These are phyloP conservation scores for Lithobius niger DNA, from an alignment of 1,140 invertebrate species.

Conservation along the genomic window DNA sequence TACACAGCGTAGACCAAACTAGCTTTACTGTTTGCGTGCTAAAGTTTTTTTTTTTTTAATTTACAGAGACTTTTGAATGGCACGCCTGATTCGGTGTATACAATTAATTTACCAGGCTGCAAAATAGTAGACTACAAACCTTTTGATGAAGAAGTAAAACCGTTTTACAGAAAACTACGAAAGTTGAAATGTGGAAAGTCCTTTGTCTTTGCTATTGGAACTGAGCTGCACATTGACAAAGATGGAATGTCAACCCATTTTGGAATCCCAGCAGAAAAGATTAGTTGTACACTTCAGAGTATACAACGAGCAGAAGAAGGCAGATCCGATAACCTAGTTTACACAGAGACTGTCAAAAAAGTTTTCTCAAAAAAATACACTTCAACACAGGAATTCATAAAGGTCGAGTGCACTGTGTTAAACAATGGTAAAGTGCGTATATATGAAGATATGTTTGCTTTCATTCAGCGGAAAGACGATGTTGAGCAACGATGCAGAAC, in stretches of 20 bases:
- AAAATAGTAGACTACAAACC: background rate
- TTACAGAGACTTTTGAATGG: too few relatives aligned
- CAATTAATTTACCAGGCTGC: too few relatives aligned
- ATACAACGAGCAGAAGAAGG: background rate
- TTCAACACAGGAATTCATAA: background rate
- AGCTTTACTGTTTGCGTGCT: too few relatives aligned
- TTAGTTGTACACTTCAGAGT: background rate
- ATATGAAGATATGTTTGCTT: background rate
- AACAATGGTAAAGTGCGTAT: background rate
- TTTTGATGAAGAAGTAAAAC: background rate
- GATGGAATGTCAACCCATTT: background rate
- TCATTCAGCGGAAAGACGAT: background rate
- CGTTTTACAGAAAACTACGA: conserved; percentile 6
- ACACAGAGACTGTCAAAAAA: background rate
- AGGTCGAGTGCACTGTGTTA: background rate
- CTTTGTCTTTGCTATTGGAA: background rate
- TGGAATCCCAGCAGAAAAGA: background rate
- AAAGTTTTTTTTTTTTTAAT: too few relatives aligned
- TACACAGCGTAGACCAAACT: too few relatives aligned
- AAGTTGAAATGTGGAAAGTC: background rate
- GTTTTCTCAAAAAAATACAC: background rate
- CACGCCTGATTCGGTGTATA: too few relatives aligned
- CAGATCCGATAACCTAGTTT: background rate
- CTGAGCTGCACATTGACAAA: background rate
- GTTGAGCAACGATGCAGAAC: background rate